These are phyloP conservation scores for Argyrosomus regius DNA, from an alignment of 2,797 vertebrate species.

Conservation along the genomic window DNA sequence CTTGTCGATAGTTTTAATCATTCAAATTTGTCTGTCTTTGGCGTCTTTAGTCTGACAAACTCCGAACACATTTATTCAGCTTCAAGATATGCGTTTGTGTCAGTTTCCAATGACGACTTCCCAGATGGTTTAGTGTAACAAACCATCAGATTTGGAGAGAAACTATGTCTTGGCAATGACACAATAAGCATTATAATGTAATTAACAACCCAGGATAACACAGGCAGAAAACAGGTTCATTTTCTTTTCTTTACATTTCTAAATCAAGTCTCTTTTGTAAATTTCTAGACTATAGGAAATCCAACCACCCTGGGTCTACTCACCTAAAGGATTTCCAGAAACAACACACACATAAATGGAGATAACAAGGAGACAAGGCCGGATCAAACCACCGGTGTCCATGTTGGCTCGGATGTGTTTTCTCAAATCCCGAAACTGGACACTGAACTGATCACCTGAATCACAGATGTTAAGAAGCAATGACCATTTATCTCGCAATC, in stretches of 20 bases:
- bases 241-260: not conserved
- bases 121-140: no score
- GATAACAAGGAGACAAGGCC: slow-evolving; percentile 6
- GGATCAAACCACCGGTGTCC: slow-evolving; percentile 8
- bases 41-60: no score
- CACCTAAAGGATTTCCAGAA: slow-evolving; percentile 54
- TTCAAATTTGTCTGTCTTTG: no score
- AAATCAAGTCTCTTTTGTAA: not conserved
- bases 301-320: slow-evolving; percentile 33
- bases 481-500: not conserved
- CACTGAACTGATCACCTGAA: slow-evolving; percentile 25
- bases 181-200: not conserved
- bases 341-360: slow-evolving; percentile 16
- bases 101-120: no score
- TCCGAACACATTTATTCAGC: no score
- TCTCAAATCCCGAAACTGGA: not conserved
- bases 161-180: not conserved
- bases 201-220: not conserved
- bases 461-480: not conserved
- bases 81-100: no score
- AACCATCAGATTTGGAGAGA: not conserved
- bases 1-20: no score
- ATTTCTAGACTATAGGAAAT: not conserved
- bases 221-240: not conserved
- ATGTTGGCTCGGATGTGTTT: slow-evolving; percentile 25